Evolutionary conservation across 2,797 vertebrate species (phyloP), one percentile per base, ranked within the genome.

Genomic region (Pantherophis vulpinus): DNA sequence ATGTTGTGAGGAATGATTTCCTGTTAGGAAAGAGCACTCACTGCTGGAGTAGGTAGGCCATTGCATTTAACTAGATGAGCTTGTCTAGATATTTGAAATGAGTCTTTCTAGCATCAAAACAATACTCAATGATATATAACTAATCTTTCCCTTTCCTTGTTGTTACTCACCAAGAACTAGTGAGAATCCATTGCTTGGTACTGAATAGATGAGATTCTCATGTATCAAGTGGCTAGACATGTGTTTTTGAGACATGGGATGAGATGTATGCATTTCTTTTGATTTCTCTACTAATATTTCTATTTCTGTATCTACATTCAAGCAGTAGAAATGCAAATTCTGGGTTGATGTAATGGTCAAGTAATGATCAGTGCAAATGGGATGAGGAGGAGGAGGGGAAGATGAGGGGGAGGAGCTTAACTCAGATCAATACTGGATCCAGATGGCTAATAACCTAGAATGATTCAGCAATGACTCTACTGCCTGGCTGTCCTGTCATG

Each of bases 31-130:
- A 83, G 63, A 42, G n/a, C 90, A 90, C 59, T 87, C 0, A 27
- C 6, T 37, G 29, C 13, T 95, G 58, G 42, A n/a, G 18, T 91
- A 92, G 32, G 61, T 32, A 54, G 92, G 51, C 42, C 89, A 89
- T 94, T 92, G 32, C 2, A 94, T 92, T 92, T 95, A 95, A 90
- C 91, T 93, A 94, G 25, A 83, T 87, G 59, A 86, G 61, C 47
- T 0, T 89, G n/a, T 90, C 51, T 60, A 92, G 93, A 87, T 93
- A 94, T 88, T 92, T 94, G 90, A 96, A 94, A n/a, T 37, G 90
- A 70, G 25, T 74, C 27, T 91, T 95, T 58, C 6, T 51, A 90
- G 61, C 83, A 86, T 90, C 14, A 94, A 96, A 93, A 96, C 87
- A 23, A 13, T 93, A 92, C 93, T 55, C 93, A 23, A 88, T 61